phyloP scores from a whole-genome alignment of 2,113 vertebrate genomes.

The Nycticorax nycticorax region DNA sequence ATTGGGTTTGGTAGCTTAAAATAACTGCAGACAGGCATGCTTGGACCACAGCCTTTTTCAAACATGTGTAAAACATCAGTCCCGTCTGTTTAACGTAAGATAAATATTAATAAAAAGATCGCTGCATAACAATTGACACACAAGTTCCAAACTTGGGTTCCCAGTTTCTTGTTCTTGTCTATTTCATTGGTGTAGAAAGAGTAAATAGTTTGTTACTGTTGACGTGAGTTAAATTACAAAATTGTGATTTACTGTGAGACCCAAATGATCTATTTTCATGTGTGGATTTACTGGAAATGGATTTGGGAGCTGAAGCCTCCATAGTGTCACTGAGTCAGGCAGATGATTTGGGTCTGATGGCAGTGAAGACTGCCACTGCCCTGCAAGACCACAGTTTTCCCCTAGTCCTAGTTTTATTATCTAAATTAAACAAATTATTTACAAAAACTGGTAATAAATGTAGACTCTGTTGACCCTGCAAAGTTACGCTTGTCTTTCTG shows the following conservation, averaged over 20 bases:
- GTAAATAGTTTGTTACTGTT: background rate
- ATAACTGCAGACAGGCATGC: constrained; percentile 3
- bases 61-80: background rate
- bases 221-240: background rate
- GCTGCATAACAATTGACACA: background rate
- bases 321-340: background rate
- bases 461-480: background rate
- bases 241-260: background rate
- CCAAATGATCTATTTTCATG: background rate
- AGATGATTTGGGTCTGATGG: background rate
- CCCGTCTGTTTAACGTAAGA: background rate
- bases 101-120: background rate
- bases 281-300: background rate
- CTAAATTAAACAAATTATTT: background rate
- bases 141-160: background rate
- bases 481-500: background rate
- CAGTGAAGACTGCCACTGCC: background rate
- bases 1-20: constrained; percentile 42
- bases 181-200: background rate
- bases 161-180: background rate
- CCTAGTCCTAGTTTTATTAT: background rate
- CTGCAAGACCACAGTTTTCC: background rate
- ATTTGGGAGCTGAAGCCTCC: background rate
- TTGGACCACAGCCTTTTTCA: constrained; percentile 54
- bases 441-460: background rate